phyloP scores from a whole-genome alignment of 2,797 vertebrate genomes.

The Gorsachius magnificus region DNA sequence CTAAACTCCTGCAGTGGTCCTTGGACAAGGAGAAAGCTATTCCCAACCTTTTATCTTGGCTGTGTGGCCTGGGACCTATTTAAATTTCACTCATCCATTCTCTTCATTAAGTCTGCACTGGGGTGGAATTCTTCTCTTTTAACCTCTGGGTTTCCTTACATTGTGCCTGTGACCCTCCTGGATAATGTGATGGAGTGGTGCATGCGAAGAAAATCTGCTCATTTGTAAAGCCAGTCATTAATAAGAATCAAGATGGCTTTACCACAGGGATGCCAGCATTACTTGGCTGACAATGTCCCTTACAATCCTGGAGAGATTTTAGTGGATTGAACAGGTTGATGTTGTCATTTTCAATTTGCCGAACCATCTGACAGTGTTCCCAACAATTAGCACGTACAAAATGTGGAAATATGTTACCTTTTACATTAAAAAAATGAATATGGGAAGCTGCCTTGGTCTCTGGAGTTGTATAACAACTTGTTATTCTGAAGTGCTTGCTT shows the following conservation, averaged over 20 bases:
- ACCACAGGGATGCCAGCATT: slow-evolving; percentile 54
- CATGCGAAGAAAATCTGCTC: slow-evolving; percentile 44
- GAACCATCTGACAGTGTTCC: slow-evolving; percentile 67
- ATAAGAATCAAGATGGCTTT: slow-evolving; percentile 68
- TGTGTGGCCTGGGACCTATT: not conserved
- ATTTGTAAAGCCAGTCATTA: slow-evolving; percentile 63
- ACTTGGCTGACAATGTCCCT: slow-evolving; percentile 65
- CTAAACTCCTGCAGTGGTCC: not conserved
- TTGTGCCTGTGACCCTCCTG: not conserved
- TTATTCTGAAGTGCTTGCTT: slow-evolving; percentile 35
- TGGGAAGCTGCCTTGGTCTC: slow-evolving; percentile 30
- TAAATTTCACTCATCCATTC: not conserved
- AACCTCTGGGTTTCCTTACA: slow-evolving; percentile 22
- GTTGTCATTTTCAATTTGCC: slow-evolving; percentile 79
- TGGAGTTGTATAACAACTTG: slow-evolving; percentile 20
- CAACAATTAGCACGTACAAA: slow-evolving; percentile 75
- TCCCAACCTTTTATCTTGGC: not conserved
- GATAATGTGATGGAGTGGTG: slow-evolving; percentile 20
- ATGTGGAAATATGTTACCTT: slow-evolving; percentile 58
- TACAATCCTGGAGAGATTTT: slow-evolving; percentile 66
- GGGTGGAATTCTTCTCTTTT: not conserved
- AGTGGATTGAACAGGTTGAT: slow-evolving; percentile 74
- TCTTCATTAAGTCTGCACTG: not conserved
- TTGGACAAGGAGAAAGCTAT: not conserved
- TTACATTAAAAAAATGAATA: slow-evolving; percentile 28